phyloP scores from a whole-genome alignment of 2,113 vertebrate genomes.

The Pristiophorus japonicus region DNA sequence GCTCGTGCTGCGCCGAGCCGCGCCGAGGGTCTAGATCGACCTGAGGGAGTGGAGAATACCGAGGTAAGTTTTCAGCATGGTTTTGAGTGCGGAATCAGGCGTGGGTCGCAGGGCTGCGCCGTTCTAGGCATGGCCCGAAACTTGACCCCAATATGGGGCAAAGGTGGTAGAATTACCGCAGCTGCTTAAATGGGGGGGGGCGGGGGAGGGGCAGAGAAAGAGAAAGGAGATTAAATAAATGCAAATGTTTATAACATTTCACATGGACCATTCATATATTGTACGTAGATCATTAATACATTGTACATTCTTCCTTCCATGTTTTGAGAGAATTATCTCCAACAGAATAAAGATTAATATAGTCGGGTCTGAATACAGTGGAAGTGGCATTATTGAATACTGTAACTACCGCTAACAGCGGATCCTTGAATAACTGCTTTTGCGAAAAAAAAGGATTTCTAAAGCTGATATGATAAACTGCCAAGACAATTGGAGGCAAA shows the following conservation, averaged over 20 bases:
- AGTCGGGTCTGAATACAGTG: not conserved
- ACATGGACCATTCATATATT: not conserved
- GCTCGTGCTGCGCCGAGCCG: too few relatives aligned
- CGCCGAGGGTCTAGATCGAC: too few relatives aligned
- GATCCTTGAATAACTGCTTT: not conserved
- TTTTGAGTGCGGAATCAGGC: too few relatives aligned
- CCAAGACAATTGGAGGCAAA: not conserved
- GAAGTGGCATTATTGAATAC: not conserved
- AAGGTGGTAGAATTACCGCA: not conserved
- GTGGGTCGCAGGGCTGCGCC: too few relatives aligned
- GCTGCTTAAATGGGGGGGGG: not conserved
- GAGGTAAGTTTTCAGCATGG: too few relatives aligned
- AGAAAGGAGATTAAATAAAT: not conserved
- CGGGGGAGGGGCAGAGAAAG: not conserved
- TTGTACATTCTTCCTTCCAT: not conserved
- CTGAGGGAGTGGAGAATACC: too few relatives aligned
- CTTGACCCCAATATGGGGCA: too few relatives aligned
- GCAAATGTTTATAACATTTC: not conserved
- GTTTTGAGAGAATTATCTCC: not conserved
- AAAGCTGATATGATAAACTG: not conserved
- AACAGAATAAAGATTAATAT: not conserved
- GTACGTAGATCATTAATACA: too few relatives aligned
- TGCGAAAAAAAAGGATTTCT: not conserved
- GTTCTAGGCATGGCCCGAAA: too few relatives aligned
- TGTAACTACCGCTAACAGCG: not conserved